Evolutionary conservation across 1,140 invertebrate genomes (phyloP).

Genomic region (Drosophila carrolli): DNA sequence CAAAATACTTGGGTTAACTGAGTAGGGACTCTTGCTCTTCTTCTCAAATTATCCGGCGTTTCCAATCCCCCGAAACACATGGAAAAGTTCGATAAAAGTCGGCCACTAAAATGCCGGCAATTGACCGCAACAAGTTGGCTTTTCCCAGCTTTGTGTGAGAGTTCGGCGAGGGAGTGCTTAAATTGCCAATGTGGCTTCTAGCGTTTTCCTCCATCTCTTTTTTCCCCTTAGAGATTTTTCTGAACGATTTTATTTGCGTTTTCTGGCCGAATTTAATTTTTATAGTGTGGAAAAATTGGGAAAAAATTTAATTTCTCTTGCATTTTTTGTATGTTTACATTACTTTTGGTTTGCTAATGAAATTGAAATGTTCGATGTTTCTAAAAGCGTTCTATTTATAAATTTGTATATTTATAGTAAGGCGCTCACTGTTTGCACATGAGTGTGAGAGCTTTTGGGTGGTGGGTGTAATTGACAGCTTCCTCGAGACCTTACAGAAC

Average conservation of each 20-base stretch:
- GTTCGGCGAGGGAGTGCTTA: background rate
- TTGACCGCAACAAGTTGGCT: slow-evolving; percentile 42
- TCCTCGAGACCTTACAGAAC: slow-evolving; percentile 44
- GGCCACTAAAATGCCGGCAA: slow-evolving; percentile 34
- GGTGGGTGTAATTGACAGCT: slow-evolving; percentile 46
- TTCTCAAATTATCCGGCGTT: background rate
- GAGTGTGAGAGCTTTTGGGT: slow-evolving; percentile 14
- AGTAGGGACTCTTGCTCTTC: background rate
- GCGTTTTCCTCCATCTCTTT: background rate
- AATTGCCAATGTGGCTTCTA: background rate
- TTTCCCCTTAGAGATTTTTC: background rate
- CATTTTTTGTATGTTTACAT: slow-evolving; percentile 35
- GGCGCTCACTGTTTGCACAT: slow-evolving; percentile 14
- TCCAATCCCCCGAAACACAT: background rate
- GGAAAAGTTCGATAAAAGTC: slow-evolving; percentile 26
- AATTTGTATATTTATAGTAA: slow-evolving; percentile 41
- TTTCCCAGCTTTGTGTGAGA: slow-evolving; percentile 7
- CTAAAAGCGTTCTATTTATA: slow-evolving; percentile 38
- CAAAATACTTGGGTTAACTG: slow-evolving; percentile 8
- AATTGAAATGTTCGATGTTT: slow-evolving; percentile 50
- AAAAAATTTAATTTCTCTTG: slow-evolving; percentile 7
- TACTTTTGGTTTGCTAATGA: slow-evolving; percentile 39
- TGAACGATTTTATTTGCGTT: slow-evolving; percentile 24
- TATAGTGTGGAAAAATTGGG: slow-evolving; percentile 19
- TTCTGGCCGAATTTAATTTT: slow-evolving; percentile 24